Evolutionary conservation across 2,888 invertebrate genomes (phyloP).

Genomic region (Epirrita christyi): DNA sequence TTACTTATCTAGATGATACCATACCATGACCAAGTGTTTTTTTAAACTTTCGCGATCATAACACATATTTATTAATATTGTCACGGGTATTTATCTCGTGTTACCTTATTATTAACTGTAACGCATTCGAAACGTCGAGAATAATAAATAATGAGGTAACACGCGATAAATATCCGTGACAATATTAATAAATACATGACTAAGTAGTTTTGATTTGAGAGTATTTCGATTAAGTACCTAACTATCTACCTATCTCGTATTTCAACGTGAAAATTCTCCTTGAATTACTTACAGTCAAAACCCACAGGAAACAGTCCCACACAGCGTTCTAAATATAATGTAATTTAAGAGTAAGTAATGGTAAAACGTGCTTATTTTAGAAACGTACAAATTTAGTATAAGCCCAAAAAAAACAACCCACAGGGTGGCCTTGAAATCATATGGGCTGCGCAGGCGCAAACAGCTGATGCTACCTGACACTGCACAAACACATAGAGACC

Average conservation of each 20-base stretch:
- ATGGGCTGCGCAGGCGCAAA: slow-evolving; percentile 71
- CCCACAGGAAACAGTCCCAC: slow-evolving; percentile 34
- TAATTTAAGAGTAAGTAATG: slow-evolving; percentile 32
- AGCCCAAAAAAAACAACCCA: slow-evolving; percentile 52
- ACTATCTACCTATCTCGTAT: not conserved
- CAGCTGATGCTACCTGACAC: slow-evolving; percentile 82
- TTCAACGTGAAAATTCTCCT: slow-evolving; percentile 1
- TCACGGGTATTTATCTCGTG: too few relatives aligned
- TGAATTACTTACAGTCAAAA: slow-evolving; percentile 8
- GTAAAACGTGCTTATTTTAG: slow-evolving; percentile 38
- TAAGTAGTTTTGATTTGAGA: too few relatives aligned
- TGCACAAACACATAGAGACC: slow-evolving; percentile 43
- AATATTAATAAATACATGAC: too few relatives aligned
- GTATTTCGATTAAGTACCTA: too few relatives aligned
- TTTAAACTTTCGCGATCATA: too few relatives aligned
- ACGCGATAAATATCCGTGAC: too few relatives aligned
- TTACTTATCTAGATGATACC: too few relatives aligned
- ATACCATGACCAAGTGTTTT: too few relatives aligned
- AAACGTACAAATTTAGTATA: slow-evolving; percentile 29
- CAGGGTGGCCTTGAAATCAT: slow-evolving; percentile 80
- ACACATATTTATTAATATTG: too few relatives aligned
- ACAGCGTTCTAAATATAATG: slow-evolving; percentile 30
- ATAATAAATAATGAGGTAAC: too few relatives aligned
- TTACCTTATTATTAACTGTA: too few relatives aligned
- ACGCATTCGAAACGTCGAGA: too few relatives aligned